Conservation (phyloP, 2,888 invertebrate species). For the Oscheius myriophilus region DNA sequence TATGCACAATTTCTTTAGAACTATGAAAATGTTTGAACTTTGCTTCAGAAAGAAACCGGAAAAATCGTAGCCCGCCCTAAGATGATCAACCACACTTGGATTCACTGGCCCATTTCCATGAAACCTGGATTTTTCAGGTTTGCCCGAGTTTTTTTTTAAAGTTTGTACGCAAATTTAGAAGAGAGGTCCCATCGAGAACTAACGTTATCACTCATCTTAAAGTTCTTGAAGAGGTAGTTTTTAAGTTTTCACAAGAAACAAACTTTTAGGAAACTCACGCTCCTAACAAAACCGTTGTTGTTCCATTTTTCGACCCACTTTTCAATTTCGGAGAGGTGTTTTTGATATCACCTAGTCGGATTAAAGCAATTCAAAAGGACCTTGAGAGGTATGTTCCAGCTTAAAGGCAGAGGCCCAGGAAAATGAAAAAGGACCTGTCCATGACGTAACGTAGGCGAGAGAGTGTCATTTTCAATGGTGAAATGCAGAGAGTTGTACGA, state of each 20-base stretch:
- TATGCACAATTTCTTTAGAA: no score
- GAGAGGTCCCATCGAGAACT: constrained; percentile 12
- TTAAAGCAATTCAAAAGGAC: constrained; percentile 10
- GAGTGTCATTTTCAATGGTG: not conserved
- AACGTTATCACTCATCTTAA: constrained; percentile 29
- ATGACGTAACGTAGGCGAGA: not conserved
- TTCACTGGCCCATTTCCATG: constrained; percentile 42
- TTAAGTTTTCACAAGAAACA: not conserved
- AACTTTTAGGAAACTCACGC: not conserved
- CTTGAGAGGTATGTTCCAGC: constrained; percentile 11
- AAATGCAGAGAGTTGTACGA: not conserved
- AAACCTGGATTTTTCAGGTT: not conserved
- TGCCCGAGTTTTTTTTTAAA: no score
- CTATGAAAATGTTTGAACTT: not conserved
- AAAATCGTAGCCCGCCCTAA: constrained; percentile 48
- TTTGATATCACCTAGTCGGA: not conserved
- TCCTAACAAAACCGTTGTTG: not conserved
- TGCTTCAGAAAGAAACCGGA: constrained; percentile 43
- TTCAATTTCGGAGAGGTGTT: no score
- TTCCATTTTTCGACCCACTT: no score
- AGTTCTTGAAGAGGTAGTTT: constrained; percentile 2
- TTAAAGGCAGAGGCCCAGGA: no score
- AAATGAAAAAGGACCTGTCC: no score
- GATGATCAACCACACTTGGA: constrained; percentile 51
- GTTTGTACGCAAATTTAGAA: not conserved